These are phyloP conservation scores for Idaea dimidiata DNA, from an alignment of 2,888 invertebrate genomes.

Conservation along the genomic window DNA sequence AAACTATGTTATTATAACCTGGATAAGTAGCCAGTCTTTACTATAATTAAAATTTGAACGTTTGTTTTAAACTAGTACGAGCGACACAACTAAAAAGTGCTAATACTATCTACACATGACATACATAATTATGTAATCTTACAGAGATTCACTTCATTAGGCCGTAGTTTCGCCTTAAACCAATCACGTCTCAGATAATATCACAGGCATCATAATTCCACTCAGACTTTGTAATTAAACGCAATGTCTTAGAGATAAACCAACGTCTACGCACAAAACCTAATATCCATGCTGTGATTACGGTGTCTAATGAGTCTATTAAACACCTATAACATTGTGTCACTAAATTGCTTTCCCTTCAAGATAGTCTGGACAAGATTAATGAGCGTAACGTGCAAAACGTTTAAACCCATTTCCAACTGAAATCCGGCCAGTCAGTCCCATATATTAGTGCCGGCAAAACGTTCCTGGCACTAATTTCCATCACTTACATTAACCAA, in stretches of 20 bases:
- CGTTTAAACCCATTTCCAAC: constrained; percentile 78
- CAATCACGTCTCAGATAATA: no score
- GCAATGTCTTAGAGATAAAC: not conserved
- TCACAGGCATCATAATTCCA: not conserved
- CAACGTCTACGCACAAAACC: not conserved
- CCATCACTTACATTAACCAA: constrained; percentile 78
- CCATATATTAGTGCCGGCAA: constrained; percentile 77
- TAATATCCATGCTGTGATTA: constrained; percentile 16
- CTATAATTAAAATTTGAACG: no score
- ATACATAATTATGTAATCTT: no score
- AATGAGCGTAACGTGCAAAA: constrained; percentile 79
- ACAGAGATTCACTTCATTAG: no score
- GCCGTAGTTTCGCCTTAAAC: no score
- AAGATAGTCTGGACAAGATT: constrained; percentile 78
- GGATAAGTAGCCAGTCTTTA: no score
- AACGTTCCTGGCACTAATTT: constrained; percentile 75
- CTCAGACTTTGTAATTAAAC: not conserved
- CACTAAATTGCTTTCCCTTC: constrained; percentile 52
- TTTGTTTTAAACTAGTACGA: no score
- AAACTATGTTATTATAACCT: not conserved
- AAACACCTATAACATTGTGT: constrained; percentile 41
- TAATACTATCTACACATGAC: no score
- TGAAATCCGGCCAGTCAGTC: constrained; percentile 79
- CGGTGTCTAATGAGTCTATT: constrained; percentile 33
- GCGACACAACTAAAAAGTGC: no score